Evolutionary conservation across 2,113 vertebrate species (phyloP).

Genomic region (Microcebus griseorufus): DNA sequence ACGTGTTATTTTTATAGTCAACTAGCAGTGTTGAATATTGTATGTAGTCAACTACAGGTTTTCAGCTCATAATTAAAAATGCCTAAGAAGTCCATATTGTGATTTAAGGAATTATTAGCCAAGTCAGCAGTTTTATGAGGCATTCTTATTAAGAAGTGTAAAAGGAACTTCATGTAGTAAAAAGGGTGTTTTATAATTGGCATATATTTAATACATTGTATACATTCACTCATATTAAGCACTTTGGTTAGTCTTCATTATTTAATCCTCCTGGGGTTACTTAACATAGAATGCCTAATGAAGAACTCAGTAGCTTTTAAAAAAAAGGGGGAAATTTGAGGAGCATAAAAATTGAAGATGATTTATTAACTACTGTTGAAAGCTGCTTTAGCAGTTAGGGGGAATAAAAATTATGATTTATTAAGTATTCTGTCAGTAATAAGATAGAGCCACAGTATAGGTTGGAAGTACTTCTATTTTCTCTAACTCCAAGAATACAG

Average conservation of each 20-base stretch:
- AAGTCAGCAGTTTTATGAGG: slow-evolving; percentile 40
- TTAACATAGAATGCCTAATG: neutral
- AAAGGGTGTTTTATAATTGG: slow-evolving; percentile 34
- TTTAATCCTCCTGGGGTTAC: slow-evolving; percentile 14
- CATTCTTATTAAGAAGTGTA: slow-evolving; percentile 41
- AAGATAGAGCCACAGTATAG: neutral
- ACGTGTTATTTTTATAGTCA: slow-evolving; percentile 62
- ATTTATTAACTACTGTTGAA: slow-evolving; percentile 64
- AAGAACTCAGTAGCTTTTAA: slow-evolving; percentile 40
- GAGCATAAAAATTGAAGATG: slow-evolving; percentile 43
- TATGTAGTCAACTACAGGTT: slow-evolving; percentile 28
- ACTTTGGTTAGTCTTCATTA: slow-evolving; percentile 49
- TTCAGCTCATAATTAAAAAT: slow-evolving; percentile 54
- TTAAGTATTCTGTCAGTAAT: slow-evolving; percentile 36
- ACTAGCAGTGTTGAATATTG: neutral
- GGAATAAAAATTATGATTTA: slow-evolving; percentile 63
- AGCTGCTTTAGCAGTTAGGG: slow-evolving; percentile 44
- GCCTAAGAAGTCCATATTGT: neutral
- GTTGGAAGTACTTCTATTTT: slow-evolving; percentile 1
- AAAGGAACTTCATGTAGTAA: neutral
- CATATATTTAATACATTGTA: neutral
- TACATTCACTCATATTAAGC: neutral
- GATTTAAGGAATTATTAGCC: slow-evolving; percentile 48
- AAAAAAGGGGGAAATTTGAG: neutral
- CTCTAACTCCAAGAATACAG: neutral